These are phyloP conservation scores for Merodon equestris DNA, from an alignment of 2,888 invertebrate species.

Conservation along the genomic window DNA sequence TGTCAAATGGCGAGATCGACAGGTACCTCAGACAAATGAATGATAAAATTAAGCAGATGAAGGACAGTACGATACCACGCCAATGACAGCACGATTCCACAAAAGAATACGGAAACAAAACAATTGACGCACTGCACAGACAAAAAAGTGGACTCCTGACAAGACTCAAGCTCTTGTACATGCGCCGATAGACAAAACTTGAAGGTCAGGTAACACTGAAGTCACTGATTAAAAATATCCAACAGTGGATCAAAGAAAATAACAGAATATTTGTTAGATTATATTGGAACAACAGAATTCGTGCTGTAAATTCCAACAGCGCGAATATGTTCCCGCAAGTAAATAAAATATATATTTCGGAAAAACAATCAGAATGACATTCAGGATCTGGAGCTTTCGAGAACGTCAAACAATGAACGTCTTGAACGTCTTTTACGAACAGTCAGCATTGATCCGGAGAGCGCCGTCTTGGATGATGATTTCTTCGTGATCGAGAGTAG, in stretches of 20 bases:
- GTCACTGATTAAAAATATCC: background rate
- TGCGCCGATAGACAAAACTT: background rate
- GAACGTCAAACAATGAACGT: background rate
- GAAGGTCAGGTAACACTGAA: background rate
- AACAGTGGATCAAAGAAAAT: background rate
- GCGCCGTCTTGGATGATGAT: background rate
- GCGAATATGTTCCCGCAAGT: slow-evolving; percentile 8
- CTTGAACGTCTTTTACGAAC: background rate
- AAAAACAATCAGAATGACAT: slow-evolving; percentile 1
- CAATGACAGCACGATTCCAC: background rate
- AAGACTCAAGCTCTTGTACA: background rate
- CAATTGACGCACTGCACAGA: background rate
- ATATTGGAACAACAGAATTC: too few relatives aligned
- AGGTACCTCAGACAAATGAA: background rate
- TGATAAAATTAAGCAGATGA: slow-evolving; percentile 1
- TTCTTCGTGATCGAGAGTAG: slow-evolving; percentile 3
- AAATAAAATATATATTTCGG: slow-evolving; percentile 6
- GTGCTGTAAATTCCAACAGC: background rate
- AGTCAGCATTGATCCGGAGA: background rate
- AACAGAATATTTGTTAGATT: slow-evolving; percentile 1
- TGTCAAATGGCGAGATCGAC: slow-evolving; percentile 14
- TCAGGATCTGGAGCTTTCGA: background rate
- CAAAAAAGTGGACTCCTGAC: slow-evolving; percentile 6
- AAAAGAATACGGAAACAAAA: slow-evolving; percentile 3
- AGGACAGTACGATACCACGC: slow-evolving; percentile 3